Conservation (phyloP, 2,888 invertebrate genomes). For the Neoascia interrupta region DNA sequence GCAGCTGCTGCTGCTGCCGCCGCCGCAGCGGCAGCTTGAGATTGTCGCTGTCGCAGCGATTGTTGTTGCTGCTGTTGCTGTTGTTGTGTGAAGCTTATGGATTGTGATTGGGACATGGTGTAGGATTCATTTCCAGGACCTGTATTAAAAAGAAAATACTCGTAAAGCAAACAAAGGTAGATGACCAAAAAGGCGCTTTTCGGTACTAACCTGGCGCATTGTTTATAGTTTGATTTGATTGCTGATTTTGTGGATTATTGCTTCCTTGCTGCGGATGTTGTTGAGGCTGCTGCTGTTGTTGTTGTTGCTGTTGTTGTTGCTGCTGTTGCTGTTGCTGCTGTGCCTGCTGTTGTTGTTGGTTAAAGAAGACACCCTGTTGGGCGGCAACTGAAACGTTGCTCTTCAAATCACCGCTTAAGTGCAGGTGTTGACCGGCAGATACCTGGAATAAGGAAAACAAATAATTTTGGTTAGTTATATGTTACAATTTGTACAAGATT, state of each 20-base stretch:
- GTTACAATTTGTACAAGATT: no score
- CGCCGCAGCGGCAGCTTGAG: conserved; percentile 76
- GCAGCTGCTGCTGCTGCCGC: conserved; percentile 78
- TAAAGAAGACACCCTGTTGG: conserved; percentile 90
- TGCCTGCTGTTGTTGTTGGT: conserved; percentile 79
- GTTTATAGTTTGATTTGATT: conserved; percentile 78
- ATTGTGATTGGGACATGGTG: conserved; percentile 90
- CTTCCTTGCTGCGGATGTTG: conserved; percentile 74
- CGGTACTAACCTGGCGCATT: conserved; percentile 76
- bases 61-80: conserved; percentile 76
- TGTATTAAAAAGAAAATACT: conserved; percentile 57
- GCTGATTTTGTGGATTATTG: conserved; percentile 77
- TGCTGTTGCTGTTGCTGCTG: conserved; percentile 77
- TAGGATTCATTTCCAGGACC: conserved; percentile 81
- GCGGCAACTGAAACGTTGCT: conserved; percentile 90
- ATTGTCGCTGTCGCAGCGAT: conserved; percentile 72
- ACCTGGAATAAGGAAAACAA: conserved; percentile 81
- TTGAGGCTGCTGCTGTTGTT: conserved; percentile 72
- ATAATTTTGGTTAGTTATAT: neutral
- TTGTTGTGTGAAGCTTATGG: conserved; percentile 91
- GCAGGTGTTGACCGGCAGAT: conserved; percentile 92
- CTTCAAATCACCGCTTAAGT: conserved; percentile 86
- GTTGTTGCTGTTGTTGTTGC: conserved; percentile 71
- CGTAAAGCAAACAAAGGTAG: neutral
- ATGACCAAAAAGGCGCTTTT: neutral